A percentile compares a stretch with the other conserved stretches of the same genome.
Evolutionary conservation across 2,888 invertebrate species (phyloP).

Genomic region (Cryptus armator): DNA sequence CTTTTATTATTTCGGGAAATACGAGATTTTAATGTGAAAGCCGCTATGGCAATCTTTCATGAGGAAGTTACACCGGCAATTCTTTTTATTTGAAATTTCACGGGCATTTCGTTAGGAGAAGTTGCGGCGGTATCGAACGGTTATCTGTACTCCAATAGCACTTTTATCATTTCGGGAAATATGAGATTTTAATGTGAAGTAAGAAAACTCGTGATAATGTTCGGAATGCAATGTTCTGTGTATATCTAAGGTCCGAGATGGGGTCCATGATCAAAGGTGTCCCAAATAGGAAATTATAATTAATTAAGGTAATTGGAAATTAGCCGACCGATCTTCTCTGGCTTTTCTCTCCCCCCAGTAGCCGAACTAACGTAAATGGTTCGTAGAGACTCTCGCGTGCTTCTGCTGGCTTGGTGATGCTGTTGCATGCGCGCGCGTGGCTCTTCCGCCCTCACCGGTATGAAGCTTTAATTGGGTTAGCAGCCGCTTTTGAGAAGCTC

Average conservation of each 20-base stretch:
- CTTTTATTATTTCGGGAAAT: too few species aligned
- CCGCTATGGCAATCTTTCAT: too few species aligned
- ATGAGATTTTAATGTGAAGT: too few species aligned
- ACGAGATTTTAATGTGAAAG: too few species aligned
- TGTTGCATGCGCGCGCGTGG: constrained; percentile 39
- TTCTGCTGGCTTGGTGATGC: constrained; percentile 7
- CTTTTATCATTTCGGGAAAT: too few species aligned
- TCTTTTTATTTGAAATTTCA: too few species aligned
- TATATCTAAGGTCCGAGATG: constrained; percentile 4
- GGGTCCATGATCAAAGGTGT: constrained; percentile 81
- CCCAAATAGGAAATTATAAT: constrained; percentile 83
- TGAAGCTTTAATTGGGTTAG: constrained; percentile 80
- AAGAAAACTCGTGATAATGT: not conserved
- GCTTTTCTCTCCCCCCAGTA: constrained; percentile 33
- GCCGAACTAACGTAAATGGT: constrained; percentile 40
- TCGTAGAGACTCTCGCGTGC: constrained; percentile 45
- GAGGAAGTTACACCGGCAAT: too few species aligned
- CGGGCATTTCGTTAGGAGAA: too few species aligned
- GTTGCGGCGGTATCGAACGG: too few species aligned
- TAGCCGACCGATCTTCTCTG: constrained; percentile 82
- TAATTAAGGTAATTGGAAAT: constrained; percentile 83
- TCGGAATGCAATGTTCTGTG: not conserved
- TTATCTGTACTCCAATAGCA: too few species aligned
- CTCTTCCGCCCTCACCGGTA: constrained; percentile 75
- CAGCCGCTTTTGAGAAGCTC: constrained; percentile 84